Percentiles rank a stretch among this genome's conserved stretches.
These are phyloP conservation scores for Drosophila kokeensis DNA, from an alignment of 2,888 invertebrate genomes.

Conservation along the genomic window DNA sequence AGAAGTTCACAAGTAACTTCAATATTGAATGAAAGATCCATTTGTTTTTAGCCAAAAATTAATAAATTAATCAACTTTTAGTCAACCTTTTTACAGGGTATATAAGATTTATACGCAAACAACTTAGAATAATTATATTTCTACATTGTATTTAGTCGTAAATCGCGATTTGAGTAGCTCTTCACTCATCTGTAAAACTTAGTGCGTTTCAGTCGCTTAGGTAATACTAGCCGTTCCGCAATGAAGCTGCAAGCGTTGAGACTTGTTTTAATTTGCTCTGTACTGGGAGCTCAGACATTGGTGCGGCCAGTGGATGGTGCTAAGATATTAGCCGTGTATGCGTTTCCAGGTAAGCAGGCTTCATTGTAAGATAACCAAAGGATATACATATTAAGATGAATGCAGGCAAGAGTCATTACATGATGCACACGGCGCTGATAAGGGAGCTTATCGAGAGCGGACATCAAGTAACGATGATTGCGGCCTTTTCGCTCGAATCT, in stretches of 20 bases:
- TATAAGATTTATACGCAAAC: too few species aligned
- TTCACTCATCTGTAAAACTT: not conserved
- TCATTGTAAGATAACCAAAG: not conserved
- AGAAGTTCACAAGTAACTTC: not conserved
- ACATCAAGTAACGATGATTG: slow-evolving; percentile 82
- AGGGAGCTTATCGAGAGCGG: slow-evolving; percentile 84
- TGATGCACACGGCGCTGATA: slow-evolving; percentile 85
- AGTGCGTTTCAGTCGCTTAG: not conserved
- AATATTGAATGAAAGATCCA: not conserved
- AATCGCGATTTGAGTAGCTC: not conserved
- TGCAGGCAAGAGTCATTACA: slow-evolving; percentile 85
- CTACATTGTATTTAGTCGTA: accelerated
- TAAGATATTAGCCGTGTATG: slow-evolving; percentile 85
- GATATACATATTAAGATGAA: accelerated
- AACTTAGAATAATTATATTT: not conserved
- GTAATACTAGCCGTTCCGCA: not conserved
- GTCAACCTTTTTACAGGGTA: not conserved
- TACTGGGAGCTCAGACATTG: slow-evolving; percentile 35
- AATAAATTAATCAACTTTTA: not conserved
- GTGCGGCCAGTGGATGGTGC: slow-evolving; percentile 57
- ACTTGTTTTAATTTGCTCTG: slow-evolving; percentile 18
- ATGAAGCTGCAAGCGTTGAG: slow-evolving; percentile 36
- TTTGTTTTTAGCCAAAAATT: not conserved
- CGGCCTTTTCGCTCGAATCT: slow-evolving; percentile 71
- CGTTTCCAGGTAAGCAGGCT: slow-evolving; percentile 79